phyloP scores from a whole-genome alignment of 2,797 vertebrate genomes.

The Sparidentex hasta region DNA sequence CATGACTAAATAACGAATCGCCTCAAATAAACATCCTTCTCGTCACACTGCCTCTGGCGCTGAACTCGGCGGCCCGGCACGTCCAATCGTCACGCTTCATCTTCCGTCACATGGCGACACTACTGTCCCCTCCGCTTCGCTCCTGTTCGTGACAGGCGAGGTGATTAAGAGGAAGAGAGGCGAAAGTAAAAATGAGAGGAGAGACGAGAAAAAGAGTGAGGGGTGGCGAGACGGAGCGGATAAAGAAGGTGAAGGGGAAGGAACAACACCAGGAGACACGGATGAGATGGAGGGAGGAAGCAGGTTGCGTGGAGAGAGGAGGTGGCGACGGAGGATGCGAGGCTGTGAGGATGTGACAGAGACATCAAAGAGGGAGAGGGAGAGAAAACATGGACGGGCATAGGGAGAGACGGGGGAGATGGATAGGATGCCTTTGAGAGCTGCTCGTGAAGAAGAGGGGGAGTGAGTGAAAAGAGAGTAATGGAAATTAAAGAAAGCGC shows the following conservation, averaged over 20 bases:
- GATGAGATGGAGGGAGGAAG: conserved; percentile 17
- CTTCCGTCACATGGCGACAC: conserved; percentile 47
- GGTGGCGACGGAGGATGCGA: conserved; percentile 26
- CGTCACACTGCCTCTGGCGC: conserved; percentile 55
- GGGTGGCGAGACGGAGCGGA: not conserved
- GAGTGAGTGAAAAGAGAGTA: conserved; percentile 7
- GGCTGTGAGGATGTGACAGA: conserved; percentile 51
- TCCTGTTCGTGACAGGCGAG: conserved; percentile 52
- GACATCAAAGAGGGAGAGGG: conserved; percentile 49
- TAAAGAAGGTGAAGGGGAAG: not conserved
- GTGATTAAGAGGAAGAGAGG: conserved; percentile 42
- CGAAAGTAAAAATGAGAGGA: not conserved
- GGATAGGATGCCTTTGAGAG: conserved; percentile 34
- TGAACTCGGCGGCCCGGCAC: conserved; percentile 25
- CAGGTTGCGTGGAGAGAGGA: conserved; percentile 14
- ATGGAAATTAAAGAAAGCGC: conserved; percentile 38
- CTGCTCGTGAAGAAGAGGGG: conserved; percentile 7
- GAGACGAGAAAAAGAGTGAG: conserved; percentile 3
- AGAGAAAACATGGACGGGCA: conserved; percentile 23
- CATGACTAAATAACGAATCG: conserved; percentile 54
- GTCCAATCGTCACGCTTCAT: conserved; percentile 50
- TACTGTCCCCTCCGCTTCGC: conserved; percentile 32
- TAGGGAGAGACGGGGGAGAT: conserved; percentile 28
- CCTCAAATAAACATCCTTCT: conserved; percentile 58
- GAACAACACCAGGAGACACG: conserved; percentile 27